Evolutionary conservation across 2,888 invertebrate genomes (phyloP).

Genomic region (Dryobota labecula): DNA sequence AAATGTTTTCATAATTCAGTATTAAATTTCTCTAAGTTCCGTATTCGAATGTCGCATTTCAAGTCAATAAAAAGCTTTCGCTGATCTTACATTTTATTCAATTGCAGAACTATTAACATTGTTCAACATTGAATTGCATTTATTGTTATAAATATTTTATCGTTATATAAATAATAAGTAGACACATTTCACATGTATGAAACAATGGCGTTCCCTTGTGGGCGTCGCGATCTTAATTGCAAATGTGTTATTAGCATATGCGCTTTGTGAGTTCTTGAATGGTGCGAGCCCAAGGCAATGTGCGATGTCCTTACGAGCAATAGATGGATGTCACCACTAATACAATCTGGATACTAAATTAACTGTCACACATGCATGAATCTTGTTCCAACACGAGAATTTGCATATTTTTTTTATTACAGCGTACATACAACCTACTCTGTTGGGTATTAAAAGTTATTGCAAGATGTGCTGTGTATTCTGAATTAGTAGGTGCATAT

Average conservation of each 20-base stretch:
- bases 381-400: constrained; percentile 40
- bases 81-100: constrained; percentile 37
- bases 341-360: constrained; percentile 59
- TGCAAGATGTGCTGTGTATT: constrained; percentile 19
- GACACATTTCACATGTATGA: constrained; percentile 77
- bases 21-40: constrained; percentile 72
- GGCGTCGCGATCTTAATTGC: constrained; percentile 88
- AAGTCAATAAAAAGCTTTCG: constrained; percentile 52
- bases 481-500: constrained; percentile 31
- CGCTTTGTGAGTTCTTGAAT: constrained; percentile 87
- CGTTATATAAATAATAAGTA: constrained; percentile 72
- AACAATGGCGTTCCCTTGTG: constrained; percentile 87
- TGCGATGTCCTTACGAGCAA: constrained; percentile 78
- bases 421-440: constrained; percentile 33
- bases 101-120: constrained; percentile 42
- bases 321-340: constrained; percentile 71
- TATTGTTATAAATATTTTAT: constrained; percentile 51
- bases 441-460: constrained; percentile 40
- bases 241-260: constrained; percentile 88
- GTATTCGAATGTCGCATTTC: constrained; percentile 61
- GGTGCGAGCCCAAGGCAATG: constrained; percentile 83
- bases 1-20: constrained; percentile 80
- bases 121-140: constrained; percentile 39
- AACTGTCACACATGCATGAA: constrained; percentile 48
- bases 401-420: constrained; percentile 48